A percentile compares a stretch with the other conserved stretches of the same genome.
Evolutionary conservation across 2,888 invertebrate genomes (phyloP).

Genomic region (Acanthopleura granulata): DNA sequence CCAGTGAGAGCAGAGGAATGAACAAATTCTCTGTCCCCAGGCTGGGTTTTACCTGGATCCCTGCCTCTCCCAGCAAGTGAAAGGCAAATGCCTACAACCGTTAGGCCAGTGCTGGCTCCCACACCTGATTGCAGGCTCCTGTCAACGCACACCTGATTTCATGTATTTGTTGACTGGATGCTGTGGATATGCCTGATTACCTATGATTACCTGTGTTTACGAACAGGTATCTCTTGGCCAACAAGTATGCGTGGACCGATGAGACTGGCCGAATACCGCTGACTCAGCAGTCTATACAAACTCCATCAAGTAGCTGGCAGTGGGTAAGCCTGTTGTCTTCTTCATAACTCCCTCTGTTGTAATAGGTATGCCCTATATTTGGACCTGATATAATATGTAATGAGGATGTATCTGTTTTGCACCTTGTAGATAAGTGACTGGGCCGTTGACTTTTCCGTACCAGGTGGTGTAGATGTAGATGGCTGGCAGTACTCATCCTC

Average conservation of each 20-base stretch:
- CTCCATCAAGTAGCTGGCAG: constrained; percentile 89
- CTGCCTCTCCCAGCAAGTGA: too few species aligned
- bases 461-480: constrained; percentile 89
- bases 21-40: too few species aligned
- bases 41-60: too few species aligned
- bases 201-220: not conserved
- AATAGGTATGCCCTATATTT: too few species aligned
- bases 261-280: constrained; percentile 85
- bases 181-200: too few species aligned
- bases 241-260: constrained; percentile 88
- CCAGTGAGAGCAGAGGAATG: too few species aligned
- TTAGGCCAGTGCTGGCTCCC: too few species aligned
- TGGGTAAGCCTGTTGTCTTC: constrained; percentile 78
- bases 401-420: not conserved
- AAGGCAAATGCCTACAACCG: too few species aligned
- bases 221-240: constrained; percentile 83
- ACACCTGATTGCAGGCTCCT: too few species aligned
- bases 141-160: too few species aligned
- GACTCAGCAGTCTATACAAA: constrained; percentile 87
- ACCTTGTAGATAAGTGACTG: constrained; percentile 79
- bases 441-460: constrained; percentile 91
- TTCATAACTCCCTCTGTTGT: too few species aligned
- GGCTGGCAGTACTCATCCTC: constrained; percentile 97
- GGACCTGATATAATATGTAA: not conserved
- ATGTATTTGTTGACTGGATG: too few species aligned